Evolutionary conservation across 2,888 invertebrate species (phyloP).

Genomic region (Cepaea hortensis): DNA sequence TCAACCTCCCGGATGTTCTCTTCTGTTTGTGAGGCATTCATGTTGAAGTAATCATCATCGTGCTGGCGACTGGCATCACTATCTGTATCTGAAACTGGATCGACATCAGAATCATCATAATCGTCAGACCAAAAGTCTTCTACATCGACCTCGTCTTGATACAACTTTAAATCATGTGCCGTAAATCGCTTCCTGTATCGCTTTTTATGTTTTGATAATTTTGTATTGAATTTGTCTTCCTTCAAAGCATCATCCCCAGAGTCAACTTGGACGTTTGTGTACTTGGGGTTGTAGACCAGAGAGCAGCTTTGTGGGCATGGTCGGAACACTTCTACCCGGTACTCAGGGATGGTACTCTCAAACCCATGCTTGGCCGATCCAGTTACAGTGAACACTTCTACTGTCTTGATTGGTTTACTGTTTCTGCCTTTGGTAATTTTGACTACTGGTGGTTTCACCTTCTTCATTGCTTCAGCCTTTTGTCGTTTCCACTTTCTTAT

Average conservation of each 20-base stretch:
- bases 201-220: background rate
- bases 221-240: constrained; percentile 19
- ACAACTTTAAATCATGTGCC: background rate
- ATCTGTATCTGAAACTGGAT: background rate
- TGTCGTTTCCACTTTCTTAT: constrained; percentile 19
- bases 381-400: constrained; percentile 4
- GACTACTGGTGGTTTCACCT: background rate
- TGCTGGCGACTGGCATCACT: background rate
- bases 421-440: background rate
- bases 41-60: background rate
- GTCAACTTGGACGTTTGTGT: constrained; percentile 17
- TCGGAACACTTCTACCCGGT: constrained; percentile 50
- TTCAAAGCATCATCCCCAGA: constrained; percentile 3
- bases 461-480: constrained; percentile 19
- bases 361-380: background rate
- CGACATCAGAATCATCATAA: background rate
- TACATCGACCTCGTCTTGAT: background rate
- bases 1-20: background rate
- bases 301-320: constrained; percentile 53
- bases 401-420: background rate
- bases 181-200: constrained; percentile 23
- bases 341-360: constrained; percentile 11
- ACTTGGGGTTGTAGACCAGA: constrained; percentile 54
- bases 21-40: too few species aligned
- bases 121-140: background rate